Evolutionary conservation across 1,140 invertebrate genomes (phyloP), one percentile per base, ranked within the genome.

Genomic region (Apis laboriosa): DNA sequence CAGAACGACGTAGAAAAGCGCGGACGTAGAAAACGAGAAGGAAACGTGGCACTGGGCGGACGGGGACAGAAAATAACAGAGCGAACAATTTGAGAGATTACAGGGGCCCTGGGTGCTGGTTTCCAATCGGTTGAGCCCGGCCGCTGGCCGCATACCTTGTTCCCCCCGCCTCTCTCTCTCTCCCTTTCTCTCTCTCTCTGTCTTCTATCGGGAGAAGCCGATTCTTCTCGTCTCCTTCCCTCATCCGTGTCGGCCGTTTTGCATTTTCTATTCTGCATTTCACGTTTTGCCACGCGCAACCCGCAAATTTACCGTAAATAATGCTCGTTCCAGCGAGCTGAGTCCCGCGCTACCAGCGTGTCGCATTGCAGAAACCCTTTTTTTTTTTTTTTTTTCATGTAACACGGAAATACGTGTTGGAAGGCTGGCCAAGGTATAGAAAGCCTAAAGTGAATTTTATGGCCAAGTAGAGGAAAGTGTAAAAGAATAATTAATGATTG

Each of bases 1-100:
- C n/a, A 58, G 71, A 9, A 9, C 9, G 34, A 24, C 19, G 51
- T 15, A 58, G 34, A 58, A 75, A 60, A 73, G 43, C 34, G 55
- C 60, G 61, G 49, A 49, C 24, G 24, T 7, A 80, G 83, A 61
- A 80, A 74, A 80, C 75, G 67, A 80, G 77, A 71, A 80, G 77
- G 77, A 80, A 77, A 70, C n/a, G 9, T 24, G 67, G 66, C 56
- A 55, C n/a, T 9, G 15, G 7, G 53, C n/a, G 61, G 70, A 68
- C 77, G 72, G 86, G 79, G 85, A 64, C 81, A 70, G 84, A 87
- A 91, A 90, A 88, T 88, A 88, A 89, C 77, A 88, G 67, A 80
- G 83, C 55, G 84, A 81, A 90, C 86, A 89, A 90, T 89, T 85
- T 84, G 83, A 86, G 56, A 91, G 90, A 91, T 91, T 88, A 91